Evolutionary conservation across 2,888 invertebrate species (phyloP).

Genomic region (Diplolepis rosae): DNA sequence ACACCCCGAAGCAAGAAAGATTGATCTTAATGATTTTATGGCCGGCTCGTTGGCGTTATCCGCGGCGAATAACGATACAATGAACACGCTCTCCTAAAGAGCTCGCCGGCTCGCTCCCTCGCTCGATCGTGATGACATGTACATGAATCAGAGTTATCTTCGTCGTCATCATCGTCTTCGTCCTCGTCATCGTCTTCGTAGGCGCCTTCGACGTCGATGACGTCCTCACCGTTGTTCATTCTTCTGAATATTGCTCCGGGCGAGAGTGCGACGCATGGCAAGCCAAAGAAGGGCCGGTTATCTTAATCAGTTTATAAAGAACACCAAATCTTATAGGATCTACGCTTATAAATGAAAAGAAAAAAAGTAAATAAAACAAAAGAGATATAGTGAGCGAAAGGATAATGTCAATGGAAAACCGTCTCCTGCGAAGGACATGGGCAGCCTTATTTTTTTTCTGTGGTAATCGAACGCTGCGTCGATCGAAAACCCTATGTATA

Average conservation of each 20-base stretch:
- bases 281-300: conserved; percentile 26
- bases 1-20: conserved; percentile 92
- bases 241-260: conserved; percentile 24
- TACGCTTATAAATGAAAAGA: conserved; percentile 52
- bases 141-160: conserved; percentile 9
- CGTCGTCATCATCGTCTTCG: conserved; percentile 21
- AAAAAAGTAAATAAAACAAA: conserved; percentile 19
- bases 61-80: conserved; percentile 73
- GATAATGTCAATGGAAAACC: conserved; percentile 24
- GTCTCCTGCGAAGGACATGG: conserved; percentile 29
- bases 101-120: conserved; percentile 49
- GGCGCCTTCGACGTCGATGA: conserved; percentile 30
- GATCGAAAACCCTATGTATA: conserved; percentile 46
- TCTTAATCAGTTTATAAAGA: conserved; percentile 42
- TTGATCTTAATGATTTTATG: conserved; percentile 80
- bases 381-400: conserved; percentile 37
- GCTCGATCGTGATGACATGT: conserved; percentile 31
- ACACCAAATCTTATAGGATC: conserved; percentile 68
- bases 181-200: conserved; percentile 9
- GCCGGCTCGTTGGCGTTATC: conserved; percentile 77
- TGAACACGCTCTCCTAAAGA: conserved; percentile 77
- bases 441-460: conserved; percentile 57
- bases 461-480: conserved; percentile 47
- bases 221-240: conserved; percentile 32
- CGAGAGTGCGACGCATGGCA: conserved; percentile 32